phyloP scores from a whole-genome alignment of 2,888 invertebrate species.

The Prenolepis imparis region DNA sequence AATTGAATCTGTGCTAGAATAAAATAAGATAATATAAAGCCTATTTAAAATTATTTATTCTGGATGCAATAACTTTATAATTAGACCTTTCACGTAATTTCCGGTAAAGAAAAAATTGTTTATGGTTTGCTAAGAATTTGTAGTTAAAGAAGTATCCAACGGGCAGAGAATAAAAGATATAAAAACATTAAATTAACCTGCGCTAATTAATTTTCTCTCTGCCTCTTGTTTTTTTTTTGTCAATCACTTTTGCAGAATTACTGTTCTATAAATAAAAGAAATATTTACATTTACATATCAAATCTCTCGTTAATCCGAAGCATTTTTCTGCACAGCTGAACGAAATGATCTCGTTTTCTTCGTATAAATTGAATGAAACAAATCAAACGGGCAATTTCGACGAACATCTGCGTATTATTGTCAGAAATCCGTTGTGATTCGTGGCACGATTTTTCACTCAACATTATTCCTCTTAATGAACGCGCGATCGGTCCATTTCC shows the following conservation, averaged over 20 bases:
- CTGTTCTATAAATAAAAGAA: conserved; percentile 14
- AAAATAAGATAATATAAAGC: background rate
- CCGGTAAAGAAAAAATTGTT: background rate
- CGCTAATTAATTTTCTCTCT: background rate
- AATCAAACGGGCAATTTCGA: conserved; percentile 34
- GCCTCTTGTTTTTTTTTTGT: background rate
- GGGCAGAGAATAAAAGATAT: background rate
- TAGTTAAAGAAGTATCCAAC: background rate
- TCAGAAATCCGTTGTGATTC: conserved; percentile 37
- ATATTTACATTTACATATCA: conserved; percentile 17
- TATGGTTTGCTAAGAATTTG: background rate
- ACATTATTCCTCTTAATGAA: conserved; percentile 40
- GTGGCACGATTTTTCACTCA: conserved; percentile 34
- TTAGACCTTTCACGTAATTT: background rate
- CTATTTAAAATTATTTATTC: conserved; percentile 7
- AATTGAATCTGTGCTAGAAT: background rate
- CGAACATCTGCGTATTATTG: conserved; percentile 30
- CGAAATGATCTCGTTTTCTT: conserved; percentile 19
- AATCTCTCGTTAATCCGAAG: conserved; percentile 8
- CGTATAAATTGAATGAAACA: conserved; percentile 28
- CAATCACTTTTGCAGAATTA: background rate
- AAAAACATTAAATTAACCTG: background rate
- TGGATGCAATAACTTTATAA: background rate
- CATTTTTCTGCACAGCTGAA: conserved; percentile 7
- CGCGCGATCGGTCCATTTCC: conserved; percentile 35